phyloP scores from a whole-genome alignment of 1,140 invertebrate species.

The Antheraea pernyi region DNA sequence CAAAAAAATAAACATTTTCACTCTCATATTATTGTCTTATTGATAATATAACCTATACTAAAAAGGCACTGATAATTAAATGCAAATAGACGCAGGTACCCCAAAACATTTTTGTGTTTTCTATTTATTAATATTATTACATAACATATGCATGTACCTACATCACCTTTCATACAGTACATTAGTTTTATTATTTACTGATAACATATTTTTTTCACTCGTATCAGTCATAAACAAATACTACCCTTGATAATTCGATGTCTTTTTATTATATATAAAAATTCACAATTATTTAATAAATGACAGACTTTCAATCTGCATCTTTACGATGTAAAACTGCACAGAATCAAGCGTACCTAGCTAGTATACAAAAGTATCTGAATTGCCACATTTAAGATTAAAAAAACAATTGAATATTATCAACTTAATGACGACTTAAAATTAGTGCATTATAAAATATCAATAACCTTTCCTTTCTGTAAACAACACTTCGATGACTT shows the following conservation, averaged over 20 bases:
- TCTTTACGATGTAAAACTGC: no score
- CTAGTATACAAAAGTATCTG: no score
- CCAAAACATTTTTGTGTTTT: conserved; percentile 1
- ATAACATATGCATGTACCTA: neutral
- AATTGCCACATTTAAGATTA: no score
- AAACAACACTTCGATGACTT: neutral
- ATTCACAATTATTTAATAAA: neutral
- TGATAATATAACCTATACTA: conserved; percentile 1
- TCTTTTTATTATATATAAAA: conserved; percentile 1
- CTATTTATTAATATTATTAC: neutral
- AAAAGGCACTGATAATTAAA: conserved; percentile 5
- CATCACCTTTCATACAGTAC: neutral
- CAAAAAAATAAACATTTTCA: neutral
- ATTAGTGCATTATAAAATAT: neutral
- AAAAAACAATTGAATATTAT: no score
- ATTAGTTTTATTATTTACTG: neutral
- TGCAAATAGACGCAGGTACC: conserved; percentile 3
- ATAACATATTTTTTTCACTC: neutral
- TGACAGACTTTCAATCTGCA: neutral
- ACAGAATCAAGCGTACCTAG: no score
- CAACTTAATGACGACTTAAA: no score
- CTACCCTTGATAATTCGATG: neutral
- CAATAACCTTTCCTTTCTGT: neutral
- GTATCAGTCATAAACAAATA: conserved; percentile 1
- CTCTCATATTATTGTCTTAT: conserved; percentile 5